Base-by-base conservation (phyloP, 1,140 invertebrate species). In the Tribolium madens region DNA sequence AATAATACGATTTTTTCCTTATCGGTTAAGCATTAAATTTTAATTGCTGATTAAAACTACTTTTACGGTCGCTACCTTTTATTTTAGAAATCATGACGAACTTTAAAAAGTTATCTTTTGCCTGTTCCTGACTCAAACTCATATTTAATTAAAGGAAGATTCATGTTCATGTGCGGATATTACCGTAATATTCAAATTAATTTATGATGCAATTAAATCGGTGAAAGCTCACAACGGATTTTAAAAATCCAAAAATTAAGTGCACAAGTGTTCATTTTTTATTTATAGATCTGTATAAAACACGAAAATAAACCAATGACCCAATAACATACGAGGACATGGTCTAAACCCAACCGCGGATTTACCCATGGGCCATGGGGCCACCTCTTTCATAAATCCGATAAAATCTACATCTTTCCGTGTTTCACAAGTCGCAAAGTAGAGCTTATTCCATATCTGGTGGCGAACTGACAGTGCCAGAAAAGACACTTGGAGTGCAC, bases 111-210 rank as follows among this genome's bases (percentile, higher is more conserved):
- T n/a, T 3, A 26, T 2, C 36, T 9, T 13, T 52, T 52, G 14
- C 50, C 50, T 52, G 50, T 52, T 33, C 26, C 26, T 33, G n/a
- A 64, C n/a, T 13, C 18, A 26, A 64, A 64, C 57, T 36, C 57
- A 33, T 64, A 64, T 64, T 64, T 64, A 64, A 64, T 64, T 64
- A 36, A 64, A 64, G 57, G 57, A 64, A 64, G 57, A 64, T 64
- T 64, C 57, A n/a, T 64, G 57, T 64, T 64, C 57, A 64, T 64
- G 57, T 26, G 26, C 57, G 57, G 57, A 64, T 64, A 64, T 64
- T 64, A 64, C 26, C n/a, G 21, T 64, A 64, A 64, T 64, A 33
- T 64, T 64, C 31, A 64, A 64, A 64, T 64, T 31, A 64, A 64
- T 64, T 64, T 64, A 64, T 64, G 26, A 33, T 64, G 57, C 57